Percentiles rank a stretch among this genome's conserved stretches.
These are phyloP conservation scores for Nothocercus julius DNA, from an alignment of 2,113 vertebrate species.

Conservation along the genomic window DNA sequence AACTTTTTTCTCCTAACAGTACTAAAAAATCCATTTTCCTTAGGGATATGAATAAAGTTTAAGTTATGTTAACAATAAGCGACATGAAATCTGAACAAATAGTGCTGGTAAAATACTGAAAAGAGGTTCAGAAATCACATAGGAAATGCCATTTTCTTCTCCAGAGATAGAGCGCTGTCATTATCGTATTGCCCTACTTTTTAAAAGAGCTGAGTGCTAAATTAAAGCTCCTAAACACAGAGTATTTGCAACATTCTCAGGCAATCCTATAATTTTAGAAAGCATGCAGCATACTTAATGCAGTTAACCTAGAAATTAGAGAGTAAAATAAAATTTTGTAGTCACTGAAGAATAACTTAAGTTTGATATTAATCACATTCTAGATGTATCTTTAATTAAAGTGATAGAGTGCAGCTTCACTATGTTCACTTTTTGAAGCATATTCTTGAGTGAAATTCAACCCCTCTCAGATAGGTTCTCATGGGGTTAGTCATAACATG, in stretches of 20 bases:
- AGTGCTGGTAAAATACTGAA: neutral
- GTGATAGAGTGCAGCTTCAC: neutral
- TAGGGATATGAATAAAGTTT: neutral
- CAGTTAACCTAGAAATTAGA: neutral
- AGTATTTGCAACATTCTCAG: neutral
- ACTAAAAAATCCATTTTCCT: neutral
- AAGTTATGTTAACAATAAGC: neutral
- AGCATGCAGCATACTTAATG: neutral
- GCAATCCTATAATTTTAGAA: neutral
- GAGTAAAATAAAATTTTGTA: neutral
- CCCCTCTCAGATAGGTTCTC: neutral
- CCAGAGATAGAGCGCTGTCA: neutral
- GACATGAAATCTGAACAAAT: neutral
- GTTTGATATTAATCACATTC: neutral
- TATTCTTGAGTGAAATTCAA: neutral
- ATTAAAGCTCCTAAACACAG: neutral
- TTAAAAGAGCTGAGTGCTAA: neutral
- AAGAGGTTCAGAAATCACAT: neutral
- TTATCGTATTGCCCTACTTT: neutral
- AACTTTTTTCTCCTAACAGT: neutral
- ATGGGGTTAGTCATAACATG: neutral
- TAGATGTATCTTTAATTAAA: neutral
- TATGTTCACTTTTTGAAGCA: fast-evolving
- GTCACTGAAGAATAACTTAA: neutral
- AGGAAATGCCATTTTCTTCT: neutral